Conservation (phyloP, 2,113 vertebrate genomes). For the Peucedramus taeniatus region DNA sequence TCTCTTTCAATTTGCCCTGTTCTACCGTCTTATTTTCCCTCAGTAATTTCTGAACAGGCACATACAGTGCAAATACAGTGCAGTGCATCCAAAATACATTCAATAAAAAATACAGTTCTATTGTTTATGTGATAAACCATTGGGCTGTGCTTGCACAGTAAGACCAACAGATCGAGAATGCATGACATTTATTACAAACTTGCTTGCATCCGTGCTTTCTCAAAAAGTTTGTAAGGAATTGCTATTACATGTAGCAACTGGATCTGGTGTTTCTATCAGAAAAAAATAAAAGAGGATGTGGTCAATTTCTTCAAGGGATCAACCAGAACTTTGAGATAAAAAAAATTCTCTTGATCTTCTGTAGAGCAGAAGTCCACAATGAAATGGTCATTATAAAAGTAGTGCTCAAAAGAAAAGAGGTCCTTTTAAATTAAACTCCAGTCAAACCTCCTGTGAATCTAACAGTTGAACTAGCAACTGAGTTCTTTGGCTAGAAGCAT, state of each 20-base stretch:
- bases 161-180: background rate
- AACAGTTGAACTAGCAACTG: background rate
- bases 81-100: background rate
- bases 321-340: background rate
- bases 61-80: background rate
- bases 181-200: background rate
- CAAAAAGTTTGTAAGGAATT: background rate
- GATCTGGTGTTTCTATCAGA: background rate
- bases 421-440: background rate
- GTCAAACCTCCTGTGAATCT: background rate
- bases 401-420: background rate
- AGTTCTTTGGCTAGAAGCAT: background rate
- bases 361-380: background rate
- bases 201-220: background rate
- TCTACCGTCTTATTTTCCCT: background rate
- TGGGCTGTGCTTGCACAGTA: background rate
- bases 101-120: too few species aligned
- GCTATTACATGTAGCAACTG: background rate
- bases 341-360: background rate
- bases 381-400: background rate
- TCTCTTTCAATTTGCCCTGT: background rate
- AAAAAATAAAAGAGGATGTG: background rate
- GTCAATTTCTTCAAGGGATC: background rate
- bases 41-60: background rate
- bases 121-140: background rate